phyloP scores from a whole-genome alignment of 2,797 vertebrate genomes.

The Pyrocephalus nanus region DNA sequence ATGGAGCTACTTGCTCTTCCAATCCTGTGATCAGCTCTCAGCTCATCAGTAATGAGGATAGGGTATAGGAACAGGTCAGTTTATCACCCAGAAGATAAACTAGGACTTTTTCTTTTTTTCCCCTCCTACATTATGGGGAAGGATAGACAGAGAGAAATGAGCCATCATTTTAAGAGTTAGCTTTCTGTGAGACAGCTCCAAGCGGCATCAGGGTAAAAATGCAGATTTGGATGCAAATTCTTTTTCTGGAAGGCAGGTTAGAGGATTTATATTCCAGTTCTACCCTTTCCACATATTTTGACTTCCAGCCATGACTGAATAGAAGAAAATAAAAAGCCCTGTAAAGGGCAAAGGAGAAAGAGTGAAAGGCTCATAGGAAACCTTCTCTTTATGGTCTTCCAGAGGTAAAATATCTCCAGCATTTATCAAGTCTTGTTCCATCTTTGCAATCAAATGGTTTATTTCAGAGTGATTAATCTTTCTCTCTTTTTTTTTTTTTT shows the following conservation, averaged over 20 bases:
- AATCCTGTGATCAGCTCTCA: not conserved
- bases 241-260: not conserved
- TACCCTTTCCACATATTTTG: conserved; percentile 4
- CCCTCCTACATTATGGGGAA: not conserved
- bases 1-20: conserved; percentile 4
- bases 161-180: not conserved
- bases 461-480: not conserved
- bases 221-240: not conserved
- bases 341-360: conserved; percentile 15
- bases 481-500: not conserved
- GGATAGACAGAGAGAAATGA: not conserved
- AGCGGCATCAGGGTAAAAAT: not conserved
- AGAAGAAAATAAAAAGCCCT: not conserved
- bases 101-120: not conserved
- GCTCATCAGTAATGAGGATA: conserved; percentile 6
- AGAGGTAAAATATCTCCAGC: not conserved
- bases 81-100: conserved; percentile 25
- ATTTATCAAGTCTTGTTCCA: conserved; percentile 10
- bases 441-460: not conserved
- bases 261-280: not conserved
- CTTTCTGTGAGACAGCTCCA: not conserved
- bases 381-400: not conserved
- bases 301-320: not conserved
- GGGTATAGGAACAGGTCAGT: not conserved
- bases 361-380: not conserved